phyloP scores from a whole-genome alignment of 2,888 invertebrate species.

The Mimachlamys varia region DNA sequence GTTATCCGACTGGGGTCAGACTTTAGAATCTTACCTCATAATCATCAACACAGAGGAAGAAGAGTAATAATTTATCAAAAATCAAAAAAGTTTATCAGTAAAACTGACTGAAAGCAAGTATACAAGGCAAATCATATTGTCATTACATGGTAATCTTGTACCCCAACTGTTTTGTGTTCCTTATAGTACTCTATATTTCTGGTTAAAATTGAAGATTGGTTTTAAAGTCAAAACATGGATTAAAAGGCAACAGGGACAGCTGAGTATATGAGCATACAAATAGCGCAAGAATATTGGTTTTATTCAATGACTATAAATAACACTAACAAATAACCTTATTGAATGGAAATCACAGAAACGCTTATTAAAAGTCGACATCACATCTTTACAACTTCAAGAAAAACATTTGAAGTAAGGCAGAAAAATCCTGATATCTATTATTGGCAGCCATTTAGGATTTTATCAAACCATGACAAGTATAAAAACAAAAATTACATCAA shows the following conservation, averaged over 20 bases:
- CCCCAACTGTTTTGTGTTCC: too few relatives aligned
- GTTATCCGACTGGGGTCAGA: not conserved
- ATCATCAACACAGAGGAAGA: not conserved
- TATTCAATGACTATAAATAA: not conserved
- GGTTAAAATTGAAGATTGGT: not conserved
- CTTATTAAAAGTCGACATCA: not conserved
- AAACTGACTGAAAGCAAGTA: not conserved
- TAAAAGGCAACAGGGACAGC: not conserved
- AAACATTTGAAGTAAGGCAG: not conserved
- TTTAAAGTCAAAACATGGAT: not conserved
- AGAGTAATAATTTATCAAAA: not conserved
- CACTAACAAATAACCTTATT: not conserved
- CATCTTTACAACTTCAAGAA: not conserved
- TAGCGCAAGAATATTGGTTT: not conserved
- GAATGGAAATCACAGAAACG: not conserved
- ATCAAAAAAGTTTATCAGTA: not conserved
- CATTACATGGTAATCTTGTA: too few relatives aligned
- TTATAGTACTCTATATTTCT: too few relatives aligned
- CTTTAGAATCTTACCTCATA: not conserved
- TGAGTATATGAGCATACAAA: not conserved
- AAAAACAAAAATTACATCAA: not conserved
- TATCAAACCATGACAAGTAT: not conserved
- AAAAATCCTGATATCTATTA: not conserved
- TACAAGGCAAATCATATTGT: too few relatives aligned
- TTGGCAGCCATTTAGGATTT: conserved; percentile 10